phyloP scores from a whole-genome alignment of 1,140 invertebrate genomes.

The Heliothis subflexa region DNA sequence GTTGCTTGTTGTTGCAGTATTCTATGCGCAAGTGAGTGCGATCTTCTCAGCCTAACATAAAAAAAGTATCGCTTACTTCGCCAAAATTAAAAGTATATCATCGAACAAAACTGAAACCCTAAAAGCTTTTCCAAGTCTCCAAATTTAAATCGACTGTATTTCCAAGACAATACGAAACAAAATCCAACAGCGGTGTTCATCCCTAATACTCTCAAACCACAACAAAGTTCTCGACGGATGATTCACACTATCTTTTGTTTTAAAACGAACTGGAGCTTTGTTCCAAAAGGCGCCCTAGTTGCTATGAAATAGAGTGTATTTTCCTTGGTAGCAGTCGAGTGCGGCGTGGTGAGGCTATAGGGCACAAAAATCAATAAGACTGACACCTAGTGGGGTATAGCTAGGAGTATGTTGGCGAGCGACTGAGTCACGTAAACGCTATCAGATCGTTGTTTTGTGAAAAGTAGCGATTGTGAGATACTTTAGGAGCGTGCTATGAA shows the following conservation, averaged over 20 bases:
- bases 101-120: constrained; percentile 4
- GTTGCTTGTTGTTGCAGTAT: constrained; percentile 7
- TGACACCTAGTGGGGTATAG: constrained; percentile 48
- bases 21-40: not conserved
- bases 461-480: constrained; percentile 51
- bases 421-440: constrained; percentile 47
- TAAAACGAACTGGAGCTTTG: constrained; percentile 38
- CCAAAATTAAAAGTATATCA: constrained; percentile 13
- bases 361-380: constrained; percentile 59
- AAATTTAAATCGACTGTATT: not conserved
- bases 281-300: constrained; percentile 1
- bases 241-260: constrained; percentile 56
- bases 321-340: not conserved
- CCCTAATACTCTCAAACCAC: constrained; percentile 39
- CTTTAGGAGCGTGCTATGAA: constrained; percentile 45
- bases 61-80: constrained; percentile 9
- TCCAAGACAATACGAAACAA: not conserved
- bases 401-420: constrained; percentile 39
- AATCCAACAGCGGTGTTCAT: constrained; percentile 2
- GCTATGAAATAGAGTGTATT: constrained; percentile 8
- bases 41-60: not conserved
- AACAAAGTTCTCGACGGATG: constrained; percentile 52
- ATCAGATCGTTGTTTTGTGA: constrained; percentile 54
- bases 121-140: not conserved
- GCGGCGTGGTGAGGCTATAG: constrained; percentile 43